Percentiles rank a stretch among this genome's conserved stretches.
phyloP scores from a whole-genome alignment of 1,140 invertebrate species.

The Sycophila sp. region DNA sequence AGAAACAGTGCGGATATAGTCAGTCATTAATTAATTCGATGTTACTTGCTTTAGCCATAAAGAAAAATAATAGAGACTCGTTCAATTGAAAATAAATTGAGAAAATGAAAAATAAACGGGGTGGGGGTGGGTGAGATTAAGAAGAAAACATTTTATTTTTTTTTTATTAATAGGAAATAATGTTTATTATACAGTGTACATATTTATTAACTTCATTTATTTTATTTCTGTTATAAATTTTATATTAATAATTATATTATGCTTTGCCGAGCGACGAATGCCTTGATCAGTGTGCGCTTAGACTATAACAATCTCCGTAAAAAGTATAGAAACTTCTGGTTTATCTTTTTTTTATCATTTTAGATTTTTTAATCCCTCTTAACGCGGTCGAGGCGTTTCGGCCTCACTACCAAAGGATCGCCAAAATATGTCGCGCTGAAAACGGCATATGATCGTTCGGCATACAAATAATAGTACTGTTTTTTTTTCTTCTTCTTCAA shows the following conservation, averaged over 20 bases:
- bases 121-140: background rate
- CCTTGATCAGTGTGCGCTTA: conserved; percentile 65
- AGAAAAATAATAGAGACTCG: too few relatives aligned
- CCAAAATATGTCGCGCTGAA: conserved; percentile 40
- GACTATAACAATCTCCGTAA: conserved; percentile 66
- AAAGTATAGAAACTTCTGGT: conserved; percentile 66
- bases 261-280: conserved; percentile 65
- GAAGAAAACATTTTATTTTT: background rate
- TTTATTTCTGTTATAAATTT: conserved; percentile 68
- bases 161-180: conserved; percentile 67
- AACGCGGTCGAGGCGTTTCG: conserved; percentile 24
- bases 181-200: conserved; percentile 68
- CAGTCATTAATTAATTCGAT: too few relatives aligned
- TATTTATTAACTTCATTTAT: conserved; percentile 67
- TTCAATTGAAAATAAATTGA: background rate
- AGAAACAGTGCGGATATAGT: too few relatives aligned
- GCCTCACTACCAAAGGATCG: conserved; percentile 48
- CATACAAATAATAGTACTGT: conserved; percentile 67
- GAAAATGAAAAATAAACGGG: background rate
- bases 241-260: conserved; percentile 67
- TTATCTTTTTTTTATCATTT: conserved; percentile 58
- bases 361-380: conserved; percentile 43
- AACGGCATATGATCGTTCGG: conserved; percentile 58
- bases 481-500: conserved; percentile 51
- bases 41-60: too few relatives aligned